Evolutionary conservation across 2,797 vertebrate genomes (phyloP), one percentile per base, ranked within the genome.

Genomic region (Champsocephalus esox): DNA sequence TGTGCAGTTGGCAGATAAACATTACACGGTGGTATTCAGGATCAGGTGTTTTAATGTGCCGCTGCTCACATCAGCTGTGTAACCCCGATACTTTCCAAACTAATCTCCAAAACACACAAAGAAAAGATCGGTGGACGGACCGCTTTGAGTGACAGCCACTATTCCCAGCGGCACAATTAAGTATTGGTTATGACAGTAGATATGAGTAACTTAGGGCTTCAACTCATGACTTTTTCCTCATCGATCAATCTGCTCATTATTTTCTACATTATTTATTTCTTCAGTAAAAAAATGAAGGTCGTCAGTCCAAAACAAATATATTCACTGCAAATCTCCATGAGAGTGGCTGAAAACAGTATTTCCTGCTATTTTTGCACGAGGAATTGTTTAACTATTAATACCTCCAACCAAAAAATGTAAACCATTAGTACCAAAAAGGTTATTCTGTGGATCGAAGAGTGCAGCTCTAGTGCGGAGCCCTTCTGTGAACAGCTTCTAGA

Each of bases 1-100:
- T 52, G 48, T 70, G 80, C 88, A 88, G 77, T 58, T 86, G 77
- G 65, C 78, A 80, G 77, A 88, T 82, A 68, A 83, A 83, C 62
- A 67, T 14, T 2, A 43, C 54, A 62, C 59, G 57, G 81, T 49
- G 69, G 74, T 89, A 85, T 92, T 90, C 43, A 64, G 88, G 85
- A 82, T 87, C 77, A 87, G 75, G 66, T 81, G 76, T 86, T 70
- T 70, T 54, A 70, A 73, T 21, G 56, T 49, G 34, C 1, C 5
- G 7, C 34, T 87, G 82, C 77, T 84, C 60, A 38, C 62, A 51
- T 89, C 86, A 86, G 67, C 82, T 77, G 82, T 62, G 21, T 67
- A 83, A 87, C 74, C 45, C n/a, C 80, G 70, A 83, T 66, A 44
- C 13, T 32, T 41, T 54, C 2, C 9, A 73, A 11, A 48, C 8